Conservation (phyloP, 2,797 vertebrate genomes). For the Microctenopoma stevenorrisi region DNA sequence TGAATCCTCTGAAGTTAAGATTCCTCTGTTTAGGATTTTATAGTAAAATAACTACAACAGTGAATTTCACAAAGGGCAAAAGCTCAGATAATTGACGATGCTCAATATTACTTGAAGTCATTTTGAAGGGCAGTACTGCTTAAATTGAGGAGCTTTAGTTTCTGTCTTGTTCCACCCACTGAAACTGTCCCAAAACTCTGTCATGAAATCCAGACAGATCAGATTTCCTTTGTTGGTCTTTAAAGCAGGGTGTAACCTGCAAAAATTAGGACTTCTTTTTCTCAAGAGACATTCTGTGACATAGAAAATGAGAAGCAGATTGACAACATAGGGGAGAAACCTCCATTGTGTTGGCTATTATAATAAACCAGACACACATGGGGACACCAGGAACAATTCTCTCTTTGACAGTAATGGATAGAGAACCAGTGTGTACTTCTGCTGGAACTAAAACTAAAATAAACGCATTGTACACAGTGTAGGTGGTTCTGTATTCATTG, state of each 20-base stretch:
- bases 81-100: no score
- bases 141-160: no score
- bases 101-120: no score
- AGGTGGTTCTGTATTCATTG: no score
- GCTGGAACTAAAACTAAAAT: neutral
- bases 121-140: no score
- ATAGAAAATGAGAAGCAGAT: neutral
- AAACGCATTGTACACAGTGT: no score
- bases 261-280: neutral
- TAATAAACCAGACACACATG: neutral
- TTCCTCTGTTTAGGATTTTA: no score
- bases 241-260: neutral
- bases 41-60: no score
- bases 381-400: neutral
- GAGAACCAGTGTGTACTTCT: neutral
- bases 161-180: neutral
- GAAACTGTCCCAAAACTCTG: neutral
- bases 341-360: neutral
- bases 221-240: constrained; percentile 23
- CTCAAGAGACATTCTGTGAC: neutral
- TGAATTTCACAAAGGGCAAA: no score
- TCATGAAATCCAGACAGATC: neutral
- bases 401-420: no score
- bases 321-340: neutral
- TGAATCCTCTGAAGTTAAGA: no score